Evolutionary conservation across 2,113 vertebrate species (phyloP), one percentile per base, ranked within the genome.

Genomic region (Misgurnus mizolepis): DNA sequence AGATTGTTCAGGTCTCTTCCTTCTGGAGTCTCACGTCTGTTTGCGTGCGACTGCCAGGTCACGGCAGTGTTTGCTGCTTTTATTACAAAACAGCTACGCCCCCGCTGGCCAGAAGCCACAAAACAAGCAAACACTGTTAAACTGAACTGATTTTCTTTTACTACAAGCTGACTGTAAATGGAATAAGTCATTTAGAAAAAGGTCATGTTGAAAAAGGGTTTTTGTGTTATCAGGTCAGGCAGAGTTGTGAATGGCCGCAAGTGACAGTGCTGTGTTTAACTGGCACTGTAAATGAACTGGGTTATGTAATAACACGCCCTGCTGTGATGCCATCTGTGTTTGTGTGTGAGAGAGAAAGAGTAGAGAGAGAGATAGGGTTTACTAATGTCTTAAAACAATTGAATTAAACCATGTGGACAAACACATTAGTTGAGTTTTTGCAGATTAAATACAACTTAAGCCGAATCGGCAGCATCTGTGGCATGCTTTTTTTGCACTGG

Each of bases 241-340:
- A 6, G 40, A 45, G 56, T 11, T 34, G 15, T 55, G 66, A 45
- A 27, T 53, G 41, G 50, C 73, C 45, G 56, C 49, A 76, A 64
- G 67, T 50, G 70, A 15, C 12, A 47, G 61, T 22, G 66, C 82
- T 60, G 58, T 77, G 50, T 80, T 67, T 76, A 80, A 56, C 69
- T 68, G 78, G 72, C 9, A 41, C 60, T 49, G 67, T 56, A 77
- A 82, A 82, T 82, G 67, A 82, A 77, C 72, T 56, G 58, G 56
- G 72, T 82, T 82, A 77, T 82, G 80, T 80, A 80, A 79, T 76
- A 47, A 67, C 56, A 40, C 61, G 11, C n/a, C 83, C 84, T 73
- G 80, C 84, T 82, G 84, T 56, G 64, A 69, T 72, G 27, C 78
- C 84, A 82, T 85, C 78, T 82, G 80, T 61, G 22, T 68, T 62